Base-by-base conservation (phyloP, 2,113 vertebrate species). In the Bufo bufo region DNA sequence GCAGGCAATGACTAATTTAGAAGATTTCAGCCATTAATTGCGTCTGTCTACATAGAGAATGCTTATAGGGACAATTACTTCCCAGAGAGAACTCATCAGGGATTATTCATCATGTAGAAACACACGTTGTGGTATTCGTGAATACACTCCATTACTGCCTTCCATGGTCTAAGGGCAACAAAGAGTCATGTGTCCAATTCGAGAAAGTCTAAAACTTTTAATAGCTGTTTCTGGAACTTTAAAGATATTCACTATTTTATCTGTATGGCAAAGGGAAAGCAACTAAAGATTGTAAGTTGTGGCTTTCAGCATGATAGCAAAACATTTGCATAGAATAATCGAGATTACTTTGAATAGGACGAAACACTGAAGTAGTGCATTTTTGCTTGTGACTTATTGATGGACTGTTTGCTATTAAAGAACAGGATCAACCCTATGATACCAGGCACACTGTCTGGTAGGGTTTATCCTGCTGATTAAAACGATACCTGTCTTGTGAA, bases 21-120 rank as follows among this genome's bases (percentile, higher is more conserved):
- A 65, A 49, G 3, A 13, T 50, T 59, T 65, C 47, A 49, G 59
- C 45, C 80, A 82, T 82, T 82, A 82, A 82, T 82, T 82, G 80
- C 80, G 20, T 47, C 47, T 66, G 33, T 61, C 58, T 54, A 45
- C 52, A 20, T 23, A 14, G 43, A 65, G 19, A 83, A 82, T 23
- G 0, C 61, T 83, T 12, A 66, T 3, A 83, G 61, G 61, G 81
- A 61, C 45, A 49, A 83, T 83, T 66, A 66, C 45, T 82, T 82
- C 66, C 80, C 58, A 63, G 33, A 19, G 50, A 82, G 1, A 49
- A 6, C 16, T 83, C 81, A 63, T 65, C 47, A 20, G 81, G 61
- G 81, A 83, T 83, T 83, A 66, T 66, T 50, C 81, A 66, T 66
- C 81, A 66, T 45, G 61, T 13, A 66, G 81, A 14, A 23, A 49